Evolutionary conservation across 2,797 vertebrate species (phyloP), one percentile per base, ranked within the genome.

Genomic region (Pogonophryne albipinna): DNA sequence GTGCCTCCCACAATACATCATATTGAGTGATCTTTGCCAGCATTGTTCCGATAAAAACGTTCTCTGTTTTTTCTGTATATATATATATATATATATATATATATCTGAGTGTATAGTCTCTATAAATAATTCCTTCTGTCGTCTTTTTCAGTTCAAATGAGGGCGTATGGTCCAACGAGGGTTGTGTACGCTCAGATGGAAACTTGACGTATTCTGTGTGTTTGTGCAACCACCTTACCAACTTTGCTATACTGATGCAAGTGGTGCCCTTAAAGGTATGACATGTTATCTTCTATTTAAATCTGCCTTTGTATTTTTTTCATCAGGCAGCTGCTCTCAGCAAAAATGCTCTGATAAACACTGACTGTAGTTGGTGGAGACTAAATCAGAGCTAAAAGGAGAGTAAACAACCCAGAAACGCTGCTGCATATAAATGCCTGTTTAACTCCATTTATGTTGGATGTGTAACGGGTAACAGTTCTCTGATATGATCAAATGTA

Each of bases 221-320:
- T 81, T 93, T 92, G 76, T 99, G 98, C 82, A 97, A 97, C 46
- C 98, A 99, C 91, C 97, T 99, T 85, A 99, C 98, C 85, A 99
- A 98, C 95, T 99, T 99, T 0, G 98, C 98, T 90, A 97, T 99
- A 76, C 96, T 99, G 10, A 99, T 99, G 98, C 98, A 99, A 91
- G 97, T 99, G 80, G 97, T 99, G 34, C 97, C 97, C 0, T 83
- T 99, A 65, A 87, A 98, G 98, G 98, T 99, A 93, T 92, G 95
- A 13, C 14, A 4, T 61, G 42, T 45, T 45, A 58, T 17, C 44
- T 65, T 1, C 50, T 46, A 38, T 56, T 1, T 14, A 38, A 46
- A 16, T 19, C 68, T 13, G 5, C 38, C 49, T 19, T 58, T 65
- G 23, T n/a, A 15, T 47, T 63, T 1, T 2, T 10, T 45, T 44